Evolutionary conservation across 2,797 vertebrate genomes (phyloP).

Genomic region (Falco biarmicus): DNA sequence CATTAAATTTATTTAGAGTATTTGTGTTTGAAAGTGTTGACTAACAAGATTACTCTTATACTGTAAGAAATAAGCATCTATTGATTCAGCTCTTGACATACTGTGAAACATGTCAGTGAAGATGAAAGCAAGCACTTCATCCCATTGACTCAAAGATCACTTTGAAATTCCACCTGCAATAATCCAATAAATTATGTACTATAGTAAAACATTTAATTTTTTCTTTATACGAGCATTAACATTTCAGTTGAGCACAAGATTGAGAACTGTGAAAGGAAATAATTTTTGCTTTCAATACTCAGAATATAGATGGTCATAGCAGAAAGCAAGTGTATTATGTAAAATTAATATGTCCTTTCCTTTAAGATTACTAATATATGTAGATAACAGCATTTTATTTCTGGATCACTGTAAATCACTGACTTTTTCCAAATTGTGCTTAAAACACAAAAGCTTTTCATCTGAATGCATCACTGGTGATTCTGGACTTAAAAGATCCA

Average conservation of each 20-base stretch:
- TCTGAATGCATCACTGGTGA: neutral
- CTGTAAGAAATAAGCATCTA: neutral
- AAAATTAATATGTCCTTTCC: neutral
- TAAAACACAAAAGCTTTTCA: neutral
- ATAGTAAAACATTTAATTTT: neutral
- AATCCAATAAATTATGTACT: neutral
- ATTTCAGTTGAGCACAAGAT: neutral
- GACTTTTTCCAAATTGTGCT: neutral
- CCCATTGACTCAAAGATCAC: neutral
- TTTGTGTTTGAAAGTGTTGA: neutral
- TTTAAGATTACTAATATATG: neutral
- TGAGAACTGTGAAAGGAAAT: neutral
- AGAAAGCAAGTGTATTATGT: neutral
- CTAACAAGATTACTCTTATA: neutral
- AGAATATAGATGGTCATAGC: neutral
- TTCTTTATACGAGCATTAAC: neutral
- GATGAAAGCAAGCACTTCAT: neutral
- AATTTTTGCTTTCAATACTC: neutral
- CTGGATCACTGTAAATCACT: neutral
- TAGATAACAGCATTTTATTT: neutral
- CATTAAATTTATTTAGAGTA: neutral
- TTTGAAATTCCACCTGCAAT: neutral
- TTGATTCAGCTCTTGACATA: neutral
- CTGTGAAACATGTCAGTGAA: neutral
- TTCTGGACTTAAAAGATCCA: neutral